phyloP scores from a whole-genome alignment of 2,113 vertebrate species.

The Cercopithecus mona region DNA sequence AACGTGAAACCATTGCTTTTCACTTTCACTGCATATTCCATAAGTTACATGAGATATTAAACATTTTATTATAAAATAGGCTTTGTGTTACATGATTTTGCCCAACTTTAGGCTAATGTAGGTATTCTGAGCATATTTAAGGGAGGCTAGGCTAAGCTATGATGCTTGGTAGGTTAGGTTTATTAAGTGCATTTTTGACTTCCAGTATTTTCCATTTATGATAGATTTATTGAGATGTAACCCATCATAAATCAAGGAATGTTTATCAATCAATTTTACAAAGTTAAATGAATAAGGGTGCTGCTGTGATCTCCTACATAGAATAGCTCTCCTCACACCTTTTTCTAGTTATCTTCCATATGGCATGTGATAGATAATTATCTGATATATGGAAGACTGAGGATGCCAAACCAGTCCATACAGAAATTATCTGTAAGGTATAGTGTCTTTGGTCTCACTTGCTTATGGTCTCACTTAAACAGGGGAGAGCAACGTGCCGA shows the following conservation, averaged over 20 bases:
- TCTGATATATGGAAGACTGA: neutral
- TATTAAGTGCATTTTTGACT: neutral
- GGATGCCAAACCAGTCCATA: too few relatives aligned
- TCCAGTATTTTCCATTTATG: neutral
- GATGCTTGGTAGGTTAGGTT: neutral
- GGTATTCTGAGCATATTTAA: neutral
- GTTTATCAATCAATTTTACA: neutral
- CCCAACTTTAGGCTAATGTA: neutral
- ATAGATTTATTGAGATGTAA: neutral
- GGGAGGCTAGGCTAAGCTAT: neutral
- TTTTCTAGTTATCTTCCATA: neutral
- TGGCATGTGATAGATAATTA: accelerated
- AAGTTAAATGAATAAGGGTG: too few relatives aligned
- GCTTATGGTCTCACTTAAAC: neutral
- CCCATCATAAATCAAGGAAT: neutral
- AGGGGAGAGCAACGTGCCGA: neutral
- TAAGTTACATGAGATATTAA: neutral
- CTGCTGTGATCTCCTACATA: accelerated
- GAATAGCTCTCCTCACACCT: accelerated
- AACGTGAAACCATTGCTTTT: neutral
- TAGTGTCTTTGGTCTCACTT: neutral
- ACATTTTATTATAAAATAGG: neutral
- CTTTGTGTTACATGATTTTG: neutral
- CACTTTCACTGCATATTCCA: neutral
- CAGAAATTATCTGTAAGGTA: neutral